Percentiles rank a stretch among this genome's conserved stretches.
phyloP scores from a whole-genome alignment of 2,888 invertebrate genomes.

The Epinotia demarniana region DNA sequence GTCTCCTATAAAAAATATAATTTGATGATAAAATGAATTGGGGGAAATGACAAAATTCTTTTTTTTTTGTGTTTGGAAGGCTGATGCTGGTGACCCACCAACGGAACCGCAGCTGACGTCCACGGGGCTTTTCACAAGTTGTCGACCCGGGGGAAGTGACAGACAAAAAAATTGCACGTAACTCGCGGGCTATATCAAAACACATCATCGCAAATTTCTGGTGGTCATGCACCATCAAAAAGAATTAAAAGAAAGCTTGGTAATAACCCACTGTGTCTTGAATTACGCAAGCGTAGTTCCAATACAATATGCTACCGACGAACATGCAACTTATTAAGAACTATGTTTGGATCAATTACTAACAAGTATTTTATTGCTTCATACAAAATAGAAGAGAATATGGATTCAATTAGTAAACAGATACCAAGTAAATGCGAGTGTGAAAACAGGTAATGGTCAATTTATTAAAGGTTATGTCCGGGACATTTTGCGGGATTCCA shows the following conservation, averaged over 20 bases:
- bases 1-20: too few species aligned
- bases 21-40: too few species aligned
- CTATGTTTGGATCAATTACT: not conserved
- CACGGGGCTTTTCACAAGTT: too few species aligned
- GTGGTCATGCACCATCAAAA: not conserved
- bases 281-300: not conserved
- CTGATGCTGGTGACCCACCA: too few species aligned
- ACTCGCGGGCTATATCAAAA: too few species aligned
- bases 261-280: not conserved
- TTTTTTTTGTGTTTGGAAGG: too few species aligned
- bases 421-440: slow-evolving; percentile 15
- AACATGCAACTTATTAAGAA: not conserved
- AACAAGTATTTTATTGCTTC: not conserved
- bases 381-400: not conserved
- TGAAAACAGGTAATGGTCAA: slow-evolving; percentile 1
- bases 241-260: slow-evolving; percentile 6
- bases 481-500: not conserved
- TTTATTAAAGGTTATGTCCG: not conserved
- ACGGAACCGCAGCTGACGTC: too few species aligned
- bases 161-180: too few species aligned
- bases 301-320: not conserved
- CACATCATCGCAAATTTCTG: too few species aligned
- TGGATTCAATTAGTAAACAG: not conserved
- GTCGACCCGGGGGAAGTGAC: too few species aligned
- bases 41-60: too few species aligned